Conservation (phyloP, 2,797 vertebrate species). For the Coluber constrictor region DNA sequence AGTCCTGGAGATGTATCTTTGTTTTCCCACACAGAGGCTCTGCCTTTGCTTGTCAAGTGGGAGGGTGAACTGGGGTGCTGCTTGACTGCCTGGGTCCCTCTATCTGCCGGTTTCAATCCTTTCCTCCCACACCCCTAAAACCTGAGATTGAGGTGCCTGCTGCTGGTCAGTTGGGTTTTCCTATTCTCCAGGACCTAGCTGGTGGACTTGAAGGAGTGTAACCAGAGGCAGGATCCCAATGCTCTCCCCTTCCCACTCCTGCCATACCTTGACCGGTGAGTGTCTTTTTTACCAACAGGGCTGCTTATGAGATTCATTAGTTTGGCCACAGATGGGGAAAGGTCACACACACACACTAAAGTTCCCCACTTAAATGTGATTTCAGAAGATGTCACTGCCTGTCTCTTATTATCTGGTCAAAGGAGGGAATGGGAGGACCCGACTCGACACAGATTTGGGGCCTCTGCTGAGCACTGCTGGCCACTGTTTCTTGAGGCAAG, state of each 20-base stretch:
- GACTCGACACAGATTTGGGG: neutral
- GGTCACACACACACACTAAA: neutral
- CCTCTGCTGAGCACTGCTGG: neutral
- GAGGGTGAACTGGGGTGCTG: neutral
- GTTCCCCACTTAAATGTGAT: neutral
- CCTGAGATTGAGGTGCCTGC: neutral
- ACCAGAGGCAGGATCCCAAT: neutral
- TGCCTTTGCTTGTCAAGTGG: neutral
- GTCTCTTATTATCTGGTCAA: too few species aligned
- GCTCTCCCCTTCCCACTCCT: neutral
- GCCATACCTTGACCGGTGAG: neutral
- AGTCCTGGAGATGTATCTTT: neutral
- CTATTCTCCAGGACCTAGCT: neutral
- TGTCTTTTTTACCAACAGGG: neutral
- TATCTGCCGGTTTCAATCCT: neutral
- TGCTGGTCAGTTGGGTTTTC: neutral
- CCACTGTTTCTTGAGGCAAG: neutral
- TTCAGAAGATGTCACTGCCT: neutral
- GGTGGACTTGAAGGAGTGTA: neutral
- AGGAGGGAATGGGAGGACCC: neutral
- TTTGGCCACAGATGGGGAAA: neutral
- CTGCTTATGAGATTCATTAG: neutral
- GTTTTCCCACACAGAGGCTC: neutral
- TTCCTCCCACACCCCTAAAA: neutral
- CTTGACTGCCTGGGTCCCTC: neutral